Evolutionary conservation across 2,113 vertebrate species (phyloP).

Genomic region (Plectropomus leopardus): DNA sequence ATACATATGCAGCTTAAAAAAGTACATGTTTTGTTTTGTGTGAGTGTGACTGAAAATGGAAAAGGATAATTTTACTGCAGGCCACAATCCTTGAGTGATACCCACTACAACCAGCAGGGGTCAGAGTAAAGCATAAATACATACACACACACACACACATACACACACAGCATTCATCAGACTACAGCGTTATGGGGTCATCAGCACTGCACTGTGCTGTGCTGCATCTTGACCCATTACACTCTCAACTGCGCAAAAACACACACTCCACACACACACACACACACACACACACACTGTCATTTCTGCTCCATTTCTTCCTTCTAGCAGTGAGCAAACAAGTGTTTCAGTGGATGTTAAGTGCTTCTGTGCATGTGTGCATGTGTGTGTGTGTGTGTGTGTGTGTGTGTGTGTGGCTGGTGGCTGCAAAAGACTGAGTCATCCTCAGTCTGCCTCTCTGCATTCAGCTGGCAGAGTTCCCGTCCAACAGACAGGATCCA

Average conservation of each 20-base stretch:
- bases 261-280: neutral
- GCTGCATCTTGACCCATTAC: neutral
- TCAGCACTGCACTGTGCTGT: neutral
- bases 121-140: neutral
- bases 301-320: slow-evolving; percentile 11
- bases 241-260: neutral
- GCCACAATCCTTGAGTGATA: neutral
- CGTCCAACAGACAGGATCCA: slow-evolving; percentile 14
- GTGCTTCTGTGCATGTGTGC: neutral
- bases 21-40: neutral
- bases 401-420: slow-evolving; percentile 26
- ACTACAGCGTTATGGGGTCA: neutral
- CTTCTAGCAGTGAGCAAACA: slow-evolving; percentile 10
- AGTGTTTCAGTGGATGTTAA: slow-evolving; percentile 1
- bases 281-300: neutral
- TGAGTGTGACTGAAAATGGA: neutral
- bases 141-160: neutral
- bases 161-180: neutral
- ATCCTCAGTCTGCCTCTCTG: slow-evolving; percentile 24
- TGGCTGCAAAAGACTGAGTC: slow-evolving; percentile 46
- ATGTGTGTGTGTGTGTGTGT: slow-evolving; percentile 13
- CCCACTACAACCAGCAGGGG: slow-evolving; percentile 64
- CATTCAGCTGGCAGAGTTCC: slow-evolving; percentile 22
- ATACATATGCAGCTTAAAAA: neutral
- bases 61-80: neutral